Evolutionary conservation across 2,888 invertebrate genomes (phyloP).

Genomic region (Scaptomyza tumidula): DNA sequence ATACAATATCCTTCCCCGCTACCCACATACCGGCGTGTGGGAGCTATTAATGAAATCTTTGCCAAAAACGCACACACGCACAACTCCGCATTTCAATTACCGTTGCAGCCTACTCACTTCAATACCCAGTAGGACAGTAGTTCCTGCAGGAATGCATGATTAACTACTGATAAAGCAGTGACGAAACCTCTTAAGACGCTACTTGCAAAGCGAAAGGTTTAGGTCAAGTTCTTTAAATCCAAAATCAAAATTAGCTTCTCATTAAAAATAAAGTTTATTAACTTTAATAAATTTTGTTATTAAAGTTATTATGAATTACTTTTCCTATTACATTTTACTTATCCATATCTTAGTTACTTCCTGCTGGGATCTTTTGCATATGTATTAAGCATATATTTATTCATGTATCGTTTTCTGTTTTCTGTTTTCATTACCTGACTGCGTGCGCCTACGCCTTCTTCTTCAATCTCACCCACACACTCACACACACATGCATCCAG

Average conservation of each 20-base stretch:
- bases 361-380: conserved; percentile 16
- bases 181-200: too few relatives aligned
- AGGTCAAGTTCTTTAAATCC: too few relatives aligned
- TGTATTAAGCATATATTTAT: conserved; percentile 1
- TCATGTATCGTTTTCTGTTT: conserved; percentile 11
- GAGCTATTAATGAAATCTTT: conserved; percentile 75
- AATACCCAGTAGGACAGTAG: conserved; percentile 26
- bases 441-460: conserved; percentile 41
- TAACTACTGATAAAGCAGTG: too few relatives aligned
- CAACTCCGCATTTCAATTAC: not conserved
- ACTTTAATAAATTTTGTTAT: too few relatives aligned
- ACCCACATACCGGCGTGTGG: conserved; percentile 46
- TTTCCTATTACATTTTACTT: too few relatives aligned
- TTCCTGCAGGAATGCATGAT: not conserved
- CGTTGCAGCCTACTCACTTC: not conserved
- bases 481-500: conserved; percentile 8
- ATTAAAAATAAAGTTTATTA: too few relatives aligned
- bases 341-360: not conserved
- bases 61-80: conserved; percentile 49
- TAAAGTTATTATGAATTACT: too few relatives aligned
- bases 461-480: conserved; percentile 1
- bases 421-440: conserved; percentile 15
- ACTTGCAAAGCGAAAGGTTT: too few relatives aligned
- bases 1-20: not conserved
- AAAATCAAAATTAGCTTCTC: too few relatives aligned